Evolutionary conservation across 1,140 invertebrate species (phyloP), one percentile per base, ranked within the genome.

Genomic region (Zaprionus inermis): DNA sequence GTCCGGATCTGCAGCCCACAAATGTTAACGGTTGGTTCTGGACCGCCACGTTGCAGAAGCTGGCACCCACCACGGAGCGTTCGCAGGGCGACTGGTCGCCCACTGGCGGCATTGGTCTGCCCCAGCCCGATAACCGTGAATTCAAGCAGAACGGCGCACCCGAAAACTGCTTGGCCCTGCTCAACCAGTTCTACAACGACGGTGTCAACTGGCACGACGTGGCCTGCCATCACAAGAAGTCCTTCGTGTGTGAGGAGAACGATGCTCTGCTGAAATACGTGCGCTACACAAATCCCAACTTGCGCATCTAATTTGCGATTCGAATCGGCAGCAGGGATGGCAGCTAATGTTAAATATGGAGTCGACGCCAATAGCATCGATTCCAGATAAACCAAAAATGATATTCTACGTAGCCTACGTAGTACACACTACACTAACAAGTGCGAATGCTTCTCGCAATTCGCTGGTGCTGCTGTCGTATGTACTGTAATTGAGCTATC

Each of bases 161-260:
- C 3, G 96, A 97, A 88, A 96, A 96, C 89, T 97, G 96, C 83
- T 88, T 97, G 20, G 96, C 96, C 1, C 92, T 97, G 46, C 92
- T 97, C 30, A 97, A 97, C 91, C 95, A 97, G 81, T 97, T 97
- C 93, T 97, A 97, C 93, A 96, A 97, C 59, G 96, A 97, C 81
- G 96, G 96, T 22, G 95, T 97, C 41, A 96, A 97, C 86, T 97
- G 96, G 96, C 96, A 97, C 84, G 96, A 97, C 81, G 96, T 97
- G 20, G 96, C 96, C 73, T 97, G 96, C 85, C 96, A 97, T 85
- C 96, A 97, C 89, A 95, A 95, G 82, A 97, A 97, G 92, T 95
- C 96, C 3, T 96, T 96, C 92, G 95, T 97, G 16, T 97, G 96
- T 88, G 96, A 97, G 92, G 96, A 97, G 78, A 97, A 96, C 86